These are phyloP conservation scores for Drosophila paracracens DNA, from an alignment of 2,888 invertebrate species.

Conservation along the genomic window DNA sequence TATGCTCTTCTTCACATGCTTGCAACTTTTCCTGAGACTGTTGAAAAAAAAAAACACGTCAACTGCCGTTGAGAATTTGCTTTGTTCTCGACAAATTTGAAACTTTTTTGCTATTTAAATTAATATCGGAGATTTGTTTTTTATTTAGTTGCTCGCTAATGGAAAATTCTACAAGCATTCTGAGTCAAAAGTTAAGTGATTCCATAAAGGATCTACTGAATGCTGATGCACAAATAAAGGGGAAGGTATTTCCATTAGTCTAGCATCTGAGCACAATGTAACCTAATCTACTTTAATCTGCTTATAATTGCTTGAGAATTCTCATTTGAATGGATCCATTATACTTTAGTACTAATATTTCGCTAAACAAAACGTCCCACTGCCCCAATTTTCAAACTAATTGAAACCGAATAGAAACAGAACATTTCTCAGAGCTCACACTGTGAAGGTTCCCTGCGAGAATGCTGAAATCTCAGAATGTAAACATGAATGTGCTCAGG, in stretches of 20 bases:
- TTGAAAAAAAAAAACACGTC: not conserved
- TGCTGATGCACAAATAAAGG: not conserved
- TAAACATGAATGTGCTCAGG: not conserved
- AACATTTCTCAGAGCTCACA: not conserved
- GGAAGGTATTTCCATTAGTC: not conserved
- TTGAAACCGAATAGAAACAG: not conserved
- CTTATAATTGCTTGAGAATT: not conserved
- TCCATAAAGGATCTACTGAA: not conserved
- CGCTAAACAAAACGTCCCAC: not conserved
- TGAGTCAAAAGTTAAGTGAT: not conserved
- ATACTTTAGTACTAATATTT: not conserved
- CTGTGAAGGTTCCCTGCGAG: not conserved
- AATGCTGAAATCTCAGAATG: not conserved
- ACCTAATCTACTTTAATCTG: not conserved
- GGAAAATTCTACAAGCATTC: not conserved
- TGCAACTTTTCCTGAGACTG: constrained; percentile 12
- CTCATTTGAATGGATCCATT: not conserved
- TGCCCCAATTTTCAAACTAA: constrained; percentile 3
- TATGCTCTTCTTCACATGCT: constrained; percentile 27
- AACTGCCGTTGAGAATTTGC: constrained; percentile 16
- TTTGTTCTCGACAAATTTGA: constrained; percentile 15
- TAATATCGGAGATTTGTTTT: constrained; percentile 8
- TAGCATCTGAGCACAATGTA: not conserved
- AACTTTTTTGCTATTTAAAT: constrained; percentile 47
- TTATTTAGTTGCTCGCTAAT: not conserved